These are phyloP conservation scores for Steinernema hermaphroditum DNA, from an alignment of 2,888 invertebrate genomes.

Conservation along the genomic window DNA sequence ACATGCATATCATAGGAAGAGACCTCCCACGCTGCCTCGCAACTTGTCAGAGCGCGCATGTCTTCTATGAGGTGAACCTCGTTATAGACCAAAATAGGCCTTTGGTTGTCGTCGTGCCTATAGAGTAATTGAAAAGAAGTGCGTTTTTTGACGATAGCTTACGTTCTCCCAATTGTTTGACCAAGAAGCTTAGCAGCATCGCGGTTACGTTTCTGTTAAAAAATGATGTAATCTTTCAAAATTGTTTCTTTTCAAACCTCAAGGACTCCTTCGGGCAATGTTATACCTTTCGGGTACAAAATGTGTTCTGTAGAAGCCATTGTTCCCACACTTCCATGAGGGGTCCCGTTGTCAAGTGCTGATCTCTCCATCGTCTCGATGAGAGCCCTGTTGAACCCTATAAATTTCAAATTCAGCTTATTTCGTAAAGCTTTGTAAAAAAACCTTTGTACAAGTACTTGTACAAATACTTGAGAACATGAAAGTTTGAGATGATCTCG, in stretches of 20 bases:
- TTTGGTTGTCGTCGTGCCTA: background rate
- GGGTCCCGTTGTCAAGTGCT: background rate
- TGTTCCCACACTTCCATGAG: background rate
- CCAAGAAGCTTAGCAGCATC: background rate
- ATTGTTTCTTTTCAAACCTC: no score
- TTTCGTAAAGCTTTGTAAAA: no score
- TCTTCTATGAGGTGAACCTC: background rate
- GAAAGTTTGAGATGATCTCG: background rate
- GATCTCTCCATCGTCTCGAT: background rate
- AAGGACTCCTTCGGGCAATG: background rate
- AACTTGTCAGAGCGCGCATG: background rate
- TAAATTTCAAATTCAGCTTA: background rate
- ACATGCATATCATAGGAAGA: background rate
- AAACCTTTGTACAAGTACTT: background rate
- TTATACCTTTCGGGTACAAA: background rate
- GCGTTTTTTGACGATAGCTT: background rate
- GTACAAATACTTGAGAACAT: background rate
- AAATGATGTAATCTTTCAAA: no score
- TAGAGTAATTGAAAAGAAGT: background rate
- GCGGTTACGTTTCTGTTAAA: background rate
- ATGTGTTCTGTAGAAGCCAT: background rate
- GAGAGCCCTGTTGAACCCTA: background rate
- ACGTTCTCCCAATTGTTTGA: background rate
- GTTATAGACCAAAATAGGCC: background rate
- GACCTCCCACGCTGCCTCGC: background rate